Evolutionary conservation across 2,888 invertebrate genomes (phyloP), one percentile per base, ranked within the genome.

Genomic region (Mythimna loreyi): DNA sequence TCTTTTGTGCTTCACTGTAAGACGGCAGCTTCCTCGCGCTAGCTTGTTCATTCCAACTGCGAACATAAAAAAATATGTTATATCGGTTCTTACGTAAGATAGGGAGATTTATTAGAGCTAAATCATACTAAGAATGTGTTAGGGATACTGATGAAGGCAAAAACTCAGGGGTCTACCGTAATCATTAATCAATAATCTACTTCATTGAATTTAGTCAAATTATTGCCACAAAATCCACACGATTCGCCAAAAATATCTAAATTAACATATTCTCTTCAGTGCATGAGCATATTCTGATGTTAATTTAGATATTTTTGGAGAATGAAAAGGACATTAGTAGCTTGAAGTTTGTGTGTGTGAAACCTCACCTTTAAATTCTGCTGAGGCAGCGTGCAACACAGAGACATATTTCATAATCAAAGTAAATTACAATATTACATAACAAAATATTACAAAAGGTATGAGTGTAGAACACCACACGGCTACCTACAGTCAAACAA

Each of bases 11-110:
- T 92, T 96, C 96, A 93, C 93, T 95, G 85, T 94, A 94, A 84
- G 92, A 90, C 91, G 94, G 94, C 94, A 96, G 94, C 93, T 94
- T 96, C 92, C 94, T 92, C 85, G 91, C 92, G 92, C 91, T 93
- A 86, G 91, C 89, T 92, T 96, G 96, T 92, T 96, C 96, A 96
- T 96, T 96, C 96, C 96, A 96, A 96, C 96, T 96, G 95, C 65
- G 57, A 73, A 85, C 65, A 79, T 56, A 63, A 30, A 56, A 50
- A 11, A 0, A 19, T 59, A 16, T 45, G 3, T 76, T 69, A 75
- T 73, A 70, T 70, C 50, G 50, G 60, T 25, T 25, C 52, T 67
- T 30, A 7, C 3, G 11, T 23, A 40, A 1, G 11, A 19, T 3
- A 6, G 0, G 2, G 21, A 65, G 11, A 4, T 58, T 28, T 45